Conservation (phyloP, 2,797 vertebrate genomes). For the Graptemys geographica region DNA sequence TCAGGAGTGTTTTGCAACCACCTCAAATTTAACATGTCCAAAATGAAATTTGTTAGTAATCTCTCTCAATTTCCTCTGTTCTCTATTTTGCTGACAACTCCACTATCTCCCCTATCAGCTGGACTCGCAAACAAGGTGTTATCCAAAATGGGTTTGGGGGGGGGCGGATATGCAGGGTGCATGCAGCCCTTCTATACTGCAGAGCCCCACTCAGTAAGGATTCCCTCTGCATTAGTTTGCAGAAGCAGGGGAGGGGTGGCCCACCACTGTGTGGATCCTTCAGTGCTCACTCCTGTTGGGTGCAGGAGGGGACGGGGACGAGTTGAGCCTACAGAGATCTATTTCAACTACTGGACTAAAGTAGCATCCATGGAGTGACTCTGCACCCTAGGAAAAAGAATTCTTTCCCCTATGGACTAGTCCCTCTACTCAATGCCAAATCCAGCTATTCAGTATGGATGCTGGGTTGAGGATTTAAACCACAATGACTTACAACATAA, state of each 20-base stretch:
- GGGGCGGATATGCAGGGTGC: neutral
- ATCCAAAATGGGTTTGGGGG: neutral
- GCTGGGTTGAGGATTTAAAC: neutral
- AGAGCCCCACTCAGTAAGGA: neutral
- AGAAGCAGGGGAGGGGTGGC: neutral
- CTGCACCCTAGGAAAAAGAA: neutral
- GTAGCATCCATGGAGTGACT: neutral
- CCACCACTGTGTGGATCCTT: neutral
- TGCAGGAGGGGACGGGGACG: neutral
- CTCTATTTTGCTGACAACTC: neutral
- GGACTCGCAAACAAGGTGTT: neutral
- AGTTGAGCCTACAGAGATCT: neutral
- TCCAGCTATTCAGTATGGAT: neutral
- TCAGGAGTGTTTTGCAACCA: neutral
- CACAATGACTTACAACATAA: neutral
- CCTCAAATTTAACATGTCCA: neutral
- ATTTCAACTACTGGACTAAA: neutral
- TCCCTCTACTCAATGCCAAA: neutral
- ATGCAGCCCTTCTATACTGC: neutral
- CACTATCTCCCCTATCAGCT: neutral
- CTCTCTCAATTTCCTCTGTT: rapidly evolving
- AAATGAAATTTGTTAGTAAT: neutral
- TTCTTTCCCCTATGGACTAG: neutral
- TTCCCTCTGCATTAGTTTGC: neutral
- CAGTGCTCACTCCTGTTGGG: neutral